phyloP scores from a whole-genome alignment of 2,888 invertebrate genomes.

The Poecilus cupreus region DNA sequence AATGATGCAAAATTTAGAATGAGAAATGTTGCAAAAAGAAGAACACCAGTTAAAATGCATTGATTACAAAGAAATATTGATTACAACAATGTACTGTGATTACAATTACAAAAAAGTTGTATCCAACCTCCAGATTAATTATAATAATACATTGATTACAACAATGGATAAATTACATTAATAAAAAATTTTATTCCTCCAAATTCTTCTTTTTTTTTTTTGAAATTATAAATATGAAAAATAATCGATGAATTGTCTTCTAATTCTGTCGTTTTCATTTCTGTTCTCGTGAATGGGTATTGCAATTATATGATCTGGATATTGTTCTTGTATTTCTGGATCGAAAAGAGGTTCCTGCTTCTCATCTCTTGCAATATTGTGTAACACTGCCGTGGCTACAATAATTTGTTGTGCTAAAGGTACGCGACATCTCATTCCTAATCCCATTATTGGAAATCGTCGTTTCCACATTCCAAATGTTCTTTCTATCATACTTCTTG shows the following conservation, averaged over 20 bases:
- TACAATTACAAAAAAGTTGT: not conserved
- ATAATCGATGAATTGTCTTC: not conserved
- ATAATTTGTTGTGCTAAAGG: not conserved
- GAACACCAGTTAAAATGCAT: not conserved
- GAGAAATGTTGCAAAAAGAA: not conserved
- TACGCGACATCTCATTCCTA: not conserved
- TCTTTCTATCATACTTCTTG: conserved; percentile 63
- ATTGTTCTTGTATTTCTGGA: not conserved
- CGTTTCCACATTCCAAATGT: conserved; percentile 7
- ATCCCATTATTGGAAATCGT: not conserved
- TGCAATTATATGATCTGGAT: not conserved
- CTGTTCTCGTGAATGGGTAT: not conserved
- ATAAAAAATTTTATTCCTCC: no score
- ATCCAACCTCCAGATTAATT: no score
- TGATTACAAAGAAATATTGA: no score
- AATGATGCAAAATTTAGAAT: not conserved
- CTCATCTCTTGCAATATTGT: not conserved
- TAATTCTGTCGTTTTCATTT: not conserved
- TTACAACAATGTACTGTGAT: no score
- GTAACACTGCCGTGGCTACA: not conserved
- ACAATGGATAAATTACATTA: not conserved
- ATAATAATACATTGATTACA: no score
- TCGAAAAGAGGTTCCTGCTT: not conserved
- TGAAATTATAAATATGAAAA: no score
- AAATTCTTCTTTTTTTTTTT: no score